Evolutionary conservation across 1,140 invertebrate genomes (phyloP).

Genomic region (Bombus superbus): DNA sequence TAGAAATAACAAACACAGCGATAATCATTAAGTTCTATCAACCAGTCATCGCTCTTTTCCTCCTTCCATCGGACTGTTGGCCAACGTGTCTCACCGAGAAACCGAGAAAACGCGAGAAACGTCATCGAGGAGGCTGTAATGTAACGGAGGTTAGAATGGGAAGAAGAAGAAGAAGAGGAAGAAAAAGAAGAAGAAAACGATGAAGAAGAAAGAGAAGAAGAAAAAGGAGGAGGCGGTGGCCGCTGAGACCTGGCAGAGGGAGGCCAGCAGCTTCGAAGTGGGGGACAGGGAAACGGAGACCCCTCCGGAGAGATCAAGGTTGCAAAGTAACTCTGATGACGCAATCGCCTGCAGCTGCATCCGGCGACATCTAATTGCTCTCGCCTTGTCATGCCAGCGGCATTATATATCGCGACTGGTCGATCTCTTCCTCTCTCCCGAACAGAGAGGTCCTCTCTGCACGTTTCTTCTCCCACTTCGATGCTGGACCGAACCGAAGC

Average conservation of each 20-base stretch:
- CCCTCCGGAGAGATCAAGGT: constrained; percentile 73
- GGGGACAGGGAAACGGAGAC: constrained; percentile 36
- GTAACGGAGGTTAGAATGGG: background rate
- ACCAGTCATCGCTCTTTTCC: background rate
- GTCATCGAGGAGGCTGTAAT: background rate
- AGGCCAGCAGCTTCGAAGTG: background rate
- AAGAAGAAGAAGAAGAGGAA: background rate
- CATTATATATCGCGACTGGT: constrained; percentile 65
- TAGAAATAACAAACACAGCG: background rate
- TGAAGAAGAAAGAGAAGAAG: background rate
- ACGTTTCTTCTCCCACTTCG: constrained; percentile 3
- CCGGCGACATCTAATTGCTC: constrained; percentile 77
- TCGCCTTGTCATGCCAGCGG: constrained; percentile 67
- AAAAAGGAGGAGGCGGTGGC: background rate
- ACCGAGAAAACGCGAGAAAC: constrained; percentile 1
- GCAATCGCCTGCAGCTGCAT: constrained; percentile 76
- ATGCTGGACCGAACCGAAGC: constrained; percentile 16
- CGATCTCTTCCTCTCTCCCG: constrained; percentile 50
- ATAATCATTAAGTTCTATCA: background rate
- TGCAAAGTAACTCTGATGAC: constrained; percentile 73
- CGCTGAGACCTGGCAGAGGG: background rate
- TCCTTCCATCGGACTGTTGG: background rate
- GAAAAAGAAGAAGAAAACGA: background rate
- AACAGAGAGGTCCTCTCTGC: background rate
- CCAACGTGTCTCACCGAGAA: background rate